phyloP scores from a whole-genome alignment of 1,140 invertebrate genomes.

The Cotesia vestalis region DNA sequence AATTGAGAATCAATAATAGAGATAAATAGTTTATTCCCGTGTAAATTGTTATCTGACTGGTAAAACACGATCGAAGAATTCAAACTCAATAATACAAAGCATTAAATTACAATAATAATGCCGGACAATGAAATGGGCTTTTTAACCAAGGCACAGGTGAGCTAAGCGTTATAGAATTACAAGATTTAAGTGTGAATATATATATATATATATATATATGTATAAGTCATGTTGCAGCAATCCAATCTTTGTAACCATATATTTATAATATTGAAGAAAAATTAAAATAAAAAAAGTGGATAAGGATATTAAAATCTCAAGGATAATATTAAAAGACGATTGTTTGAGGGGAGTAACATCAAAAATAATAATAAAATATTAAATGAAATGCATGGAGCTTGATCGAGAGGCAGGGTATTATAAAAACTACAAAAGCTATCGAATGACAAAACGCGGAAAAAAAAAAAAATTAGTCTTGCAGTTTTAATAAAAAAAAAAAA shows the following conservation, averaged over 20 bases:
- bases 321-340: constrained; percentile 42
- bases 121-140: constrained; percentile 52
- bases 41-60: constrained; percentile 22
- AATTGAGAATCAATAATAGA: too few relatives aligned
- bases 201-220: constrained; percentile 29
- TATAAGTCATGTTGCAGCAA: background rate
- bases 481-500: background rate
- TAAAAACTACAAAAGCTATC: constrained; percentile 32
- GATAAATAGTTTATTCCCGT: too few relatives aligned
- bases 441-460: constrained; percentile 25
- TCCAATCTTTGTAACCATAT: background rate
- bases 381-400: constrained; percentile 28
- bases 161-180: constrained; percentile 42
- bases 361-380: constrained; percentile 4
- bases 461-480: constrained; percentile 29
- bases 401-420: constrained; percentile 16
- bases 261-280: background rate
- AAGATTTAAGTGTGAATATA: constrained; percentile 43
- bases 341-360: constrained; percentile 34
- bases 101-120: constrained; percentile 59
- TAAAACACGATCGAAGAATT: constrained; percentile 35
- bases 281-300: background rate
- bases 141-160: constrained; percentile 49
- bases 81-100: constrained; percentile 48
- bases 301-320: constrained; percentile 30